Base-by-base conservation (phyloP, 1,140 invertebrate genomes). In the Brachionus manjavacas region DNA sequence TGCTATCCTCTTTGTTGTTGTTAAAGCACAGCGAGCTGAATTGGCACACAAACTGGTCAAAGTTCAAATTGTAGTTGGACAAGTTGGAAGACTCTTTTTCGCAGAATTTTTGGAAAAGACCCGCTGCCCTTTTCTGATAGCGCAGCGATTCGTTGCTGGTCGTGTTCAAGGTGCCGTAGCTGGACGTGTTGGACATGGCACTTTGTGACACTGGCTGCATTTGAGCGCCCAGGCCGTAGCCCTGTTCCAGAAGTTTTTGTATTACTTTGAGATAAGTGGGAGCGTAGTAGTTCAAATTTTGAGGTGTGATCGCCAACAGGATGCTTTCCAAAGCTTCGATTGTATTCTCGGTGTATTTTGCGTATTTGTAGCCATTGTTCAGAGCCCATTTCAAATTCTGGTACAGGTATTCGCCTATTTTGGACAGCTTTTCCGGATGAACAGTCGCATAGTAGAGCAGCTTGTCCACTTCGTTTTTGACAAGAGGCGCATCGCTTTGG, bases 401-500 rank as follows among this genome's bases (percentile, higher is more conserved):
- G n/a, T 81, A 64, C 39, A 81, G n/a, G 41, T 81, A 81, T 43
- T 81, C 79, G n/a, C 79, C 79, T 39, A 81, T 81, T 81, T 81
- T 81, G 31, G 79, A 81, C 20, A 81, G 25, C 28, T 81, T 81
- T 28, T 81, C 79, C 31, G 79, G 49, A 11, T 81, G 79, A 25
- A 81, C 79, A 1, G 31, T 39, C 11, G 79, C 79, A 25, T 81
- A 81, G 41, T 81, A 81, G 9, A 41, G 31, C 9, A 81, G 28
- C 7, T 81, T 81, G 31, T 81, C 79, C 16, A 81, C 41, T 81
- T 81, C 79, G 39, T 81, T 81, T 60, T 68, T 60, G 12, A 81
- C 52, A 0, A 81, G 52, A 0, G 79, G 79, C 12, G 23, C 6
- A 11, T 81, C 79, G 79, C 0, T 46, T 9, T 60, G 16, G 9